These are phyloP conservation scores for Notoglanidium macrostoma DNA, from an alignment of 2,797 vertebrate genomes.

Conservation along the genomic window DNA sequence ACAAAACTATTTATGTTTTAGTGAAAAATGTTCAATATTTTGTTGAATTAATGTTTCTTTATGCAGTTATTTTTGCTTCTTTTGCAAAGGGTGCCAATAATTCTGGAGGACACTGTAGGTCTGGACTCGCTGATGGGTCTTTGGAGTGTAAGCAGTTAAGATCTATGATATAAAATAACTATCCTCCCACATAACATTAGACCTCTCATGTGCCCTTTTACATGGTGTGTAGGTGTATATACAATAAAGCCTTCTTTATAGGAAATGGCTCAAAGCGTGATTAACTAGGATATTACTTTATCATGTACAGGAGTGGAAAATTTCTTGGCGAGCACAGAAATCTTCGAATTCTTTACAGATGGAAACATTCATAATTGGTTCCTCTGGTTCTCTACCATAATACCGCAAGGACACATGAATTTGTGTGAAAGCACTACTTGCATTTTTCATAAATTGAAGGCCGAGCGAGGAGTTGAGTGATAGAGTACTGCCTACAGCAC, in stretches of 20 bases:
- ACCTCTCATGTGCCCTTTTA: constrained; percentile 20
- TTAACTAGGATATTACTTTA: constrained; percentile 42
- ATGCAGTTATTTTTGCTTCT: neutral
- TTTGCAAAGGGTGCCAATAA: neutral
- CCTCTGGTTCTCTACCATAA: constrained; percentile 52
- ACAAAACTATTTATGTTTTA: neutral
- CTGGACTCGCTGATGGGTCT: neutral
- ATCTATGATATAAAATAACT: neutral
- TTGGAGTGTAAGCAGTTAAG: neutral
- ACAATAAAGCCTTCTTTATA: constrained; percentile 1
- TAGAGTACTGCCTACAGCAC: constrained; percentile 45
- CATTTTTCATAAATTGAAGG: constrained; percentile 54
- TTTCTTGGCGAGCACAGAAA: constrained; percentile 32
- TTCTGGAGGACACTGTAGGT: neutral
- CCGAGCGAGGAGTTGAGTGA: constrained; percentile 43
- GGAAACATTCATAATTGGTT: constrained; percentile 55
- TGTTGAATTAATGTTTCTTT: neutral
- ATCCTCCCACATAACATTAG: constrained; percentile 30
- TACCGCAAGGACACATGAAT: constrained; percentile 58
- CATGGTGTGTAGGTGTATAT: constrained; percentile 32
- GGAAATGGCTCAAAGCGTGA: constrained; percentile 47
- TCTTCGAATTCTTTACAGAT: constrained; percentile 54
- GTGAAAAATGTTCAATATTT: neutral
- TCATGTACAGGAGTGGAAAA: constrained; percentile 48
- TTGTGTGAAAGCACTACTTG: constrained; percentile 46